These are phyloP conservation scores for Charadrius vociferus DNA, from an alignment of 2,113 vertebrate species.

Conservation along the genomic window DNA sequence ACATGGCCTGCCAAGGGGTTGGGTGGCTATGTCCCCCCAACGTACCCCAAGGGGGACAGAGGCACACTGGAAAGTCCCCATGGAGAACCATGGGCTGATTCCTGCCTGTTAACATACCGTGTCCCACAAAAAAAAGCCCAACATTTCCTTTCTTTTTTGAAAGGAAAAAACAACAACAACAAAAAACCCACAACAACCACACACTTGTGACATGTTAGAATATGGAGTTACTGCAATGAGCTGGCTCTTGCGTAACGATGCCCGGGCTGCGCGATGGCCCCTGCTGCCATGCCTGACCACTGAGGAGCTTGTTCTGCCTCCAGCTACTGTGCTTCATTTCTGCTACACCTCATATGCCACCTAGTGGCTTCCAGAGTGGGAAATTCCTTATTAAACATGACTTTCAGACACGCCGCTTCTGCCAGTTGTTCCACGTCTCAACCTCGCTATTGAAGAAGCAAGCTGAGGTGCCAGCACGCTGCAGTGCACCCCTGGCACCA, in stretches of 20 bases:
- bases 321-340: neutral
- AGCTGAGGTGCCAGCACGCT: neutral
- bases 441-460: neutral
- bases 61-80: neutral
- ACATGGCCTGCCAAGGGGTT: accelerated
- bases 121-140: neutral
- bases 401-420: accelerated
- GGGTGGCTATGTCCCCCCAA: accelerated
- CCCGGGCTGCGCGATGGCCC: accelerated
- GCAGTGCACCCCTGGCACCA: accelerated
- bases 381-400: neutral
- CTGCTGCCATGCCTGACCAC: neutral
- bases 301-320: neutral
- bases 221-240: accelerated
- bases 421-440: accelerated
- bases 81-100: accelerated
- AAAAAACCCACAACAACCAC: accelerated
- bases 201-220: neutral
- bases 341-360: constrained; percentile 69
- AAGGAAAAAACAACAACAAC: neutral
- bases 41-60: neutral
- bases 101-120: neutral
- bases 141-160: neutral
- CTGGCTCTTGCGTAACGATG: accelerated
- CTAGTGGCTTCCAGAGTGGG: constrained; percentile 62